Percentiles rank a stretch among this genome's conserved stretches.
These are phyloP conservation scores for Helicorthomorpha holstii DNA, from an alignment of 1,140 invertebrate species.

Conservation along the genomic window DNA sequence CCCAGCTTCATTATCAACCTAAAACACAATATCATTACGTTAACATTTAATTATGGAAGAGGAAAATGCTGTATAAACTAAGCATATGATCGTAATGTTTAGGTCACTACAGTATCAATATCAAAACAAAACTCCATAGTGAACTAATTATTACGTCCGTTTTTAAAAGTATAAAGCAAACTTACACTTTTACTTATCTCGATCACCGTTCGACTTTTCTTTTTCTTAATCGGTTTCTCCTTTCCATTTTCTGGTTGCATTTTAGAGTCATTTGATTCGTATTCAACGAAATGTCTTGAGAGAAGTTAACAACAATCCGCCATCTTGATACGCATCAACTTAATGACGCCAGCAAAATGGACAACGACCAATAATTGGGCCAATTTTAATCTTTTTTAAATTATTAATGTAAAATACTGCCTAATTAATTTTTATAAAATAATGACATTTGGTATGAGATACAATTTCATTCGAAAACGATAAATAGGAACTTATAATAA, in stretches of 20 bases:
- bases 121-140: not conserved
- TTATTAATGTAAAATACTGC: too few species aligned
- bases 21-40: slow-evolving; percentile 4
- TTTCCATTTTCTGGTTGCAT: slow-evolving; percentile 17
- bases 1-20: slow-evolving; percentile 17
- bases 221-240: slow-evolving; percentile 20
- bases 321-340: too few species aligned
- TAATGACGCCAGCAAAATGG: too few species aligned
- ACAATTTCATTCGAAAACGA: too few species aligned
- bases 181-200: slow-evolving; percentile 25
- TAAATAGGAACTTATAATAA: too few species aligned
- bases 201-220: slow-evolving; percentile 21
- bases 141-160: not conserved
- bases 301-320: too few species aligned
- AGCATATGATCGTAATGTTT: slow-evolving; percentile 20
- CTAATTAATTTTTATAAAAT: too few species aligned
- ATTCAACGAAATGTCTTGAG: too few species aligned
- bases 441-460: too few species aligned
- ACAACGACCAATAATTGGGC: too few species aligned
- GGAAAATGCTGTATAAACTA: not conserved
- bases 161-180: not conserved
- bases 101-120: not conserved
- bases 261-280: too few species aligned
- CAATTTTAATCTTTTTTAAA: too few species aligned
- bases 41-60: not conserved